Percentiles rank a stretch among this genome's conserved stretches.
Evolutionary conservation across 2,113 vertebrate species (phyloP).

Genomic region (Dascyllus trimaculatus): DNA sequence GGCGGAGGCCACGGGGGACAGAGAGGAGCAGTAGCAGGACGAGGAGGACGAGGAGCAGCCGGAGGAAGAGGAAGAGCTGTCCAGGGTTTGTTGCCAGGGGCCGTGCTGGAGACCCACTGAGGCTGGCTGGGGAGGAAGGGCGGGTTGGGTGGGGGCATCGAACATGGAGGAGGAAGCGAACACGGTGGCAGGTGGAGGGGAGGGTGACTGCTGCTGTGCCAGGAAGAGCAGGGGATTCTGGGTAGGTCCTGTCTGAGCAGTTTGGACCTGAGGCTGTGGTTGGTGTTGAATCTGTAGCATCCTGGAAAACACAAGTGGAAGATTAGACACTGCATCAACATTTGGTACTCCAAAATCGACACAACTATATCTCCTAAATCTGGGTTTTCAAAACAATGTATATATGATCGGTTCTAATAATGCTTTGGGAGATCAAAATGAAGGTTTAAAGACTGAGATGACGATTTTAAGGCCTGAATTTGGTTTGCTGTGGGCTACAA

Average conservation of each 20-base stretch:
- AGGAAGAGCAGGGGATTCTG: constrained; percentile 82
- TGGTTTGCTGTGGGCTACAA: too few species aligned
- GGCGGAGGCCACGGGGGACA: constrained; percentile 89
- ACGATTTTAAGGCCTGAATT: too few species aligned
- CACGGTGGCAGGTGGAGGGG: constrained; percentile 72
- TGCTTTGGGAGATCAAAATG: too few species aligned
- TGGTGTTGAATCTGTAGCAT: constrained; percentile 95
- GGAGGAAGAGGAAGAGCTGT: constrained; percentile 55
- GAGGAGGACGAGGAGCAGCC: constrained; percentile 69
- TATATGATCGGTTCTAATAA: too few species aligned
- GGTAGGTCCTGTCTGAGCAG: constrained; percentile 65
- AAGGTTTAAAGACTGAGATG: too few species aligned
- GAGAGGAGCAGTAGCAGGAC: constrained; percentile 79
- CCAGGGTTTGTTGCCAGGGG: constrained; percentile 73
- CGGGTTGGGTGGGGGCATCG: constrained; percentile 66
- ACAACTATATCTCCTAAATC: too few species aligned
- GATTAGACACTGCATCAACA: neutral
- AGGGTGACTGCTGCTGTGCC: constrained; percentile 69
- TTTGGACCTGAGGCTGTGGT: constrained; percentile 79
- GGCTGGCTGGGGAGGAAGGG: constrained; percentile 81
- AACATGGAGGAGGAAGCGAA: constrained; percentile 78
- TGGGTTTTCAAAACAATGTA: too few species aligned
- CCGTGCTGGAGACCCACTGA: constrained; percentile 75
- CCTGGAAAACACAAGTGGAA: constrained; percentile 78
- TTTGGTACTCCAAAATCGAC: neutral